Percentiles rank a stretch among this genome's conserved stretches.
phyloP scores from a whole-genome alignment of 2,888 invertebrate genomes.

The Erebia ligea region DNA sequence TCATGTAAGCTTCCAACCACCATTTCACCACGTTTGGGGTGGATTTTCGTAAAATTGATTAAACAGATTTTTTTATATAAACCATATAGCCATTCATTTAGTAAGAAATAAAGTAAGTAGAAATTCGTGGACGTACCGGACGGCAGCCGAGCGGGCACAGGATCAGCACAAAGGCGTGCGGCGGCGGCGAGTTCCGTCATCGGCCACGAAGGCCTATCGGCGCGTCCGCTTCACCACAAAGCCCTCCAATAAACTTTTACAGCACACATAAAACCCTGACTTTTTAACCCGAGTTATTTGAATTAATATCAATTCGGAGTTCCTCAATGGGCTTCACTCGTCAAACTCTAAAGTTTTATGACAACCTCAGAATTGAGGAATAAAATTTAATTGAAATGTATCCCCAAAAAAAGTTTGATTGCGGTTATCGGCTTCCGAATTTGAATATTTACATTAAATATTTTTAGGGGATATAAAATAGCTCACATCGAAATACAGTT shows the following conservation, averaged over 20 bases:
- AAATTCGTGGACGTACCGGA: background rate
- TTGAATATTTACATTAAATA: conserved; percentile 80
- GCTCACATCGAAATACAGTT: conserved; percentile 39
- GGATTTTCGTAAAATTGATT: too few species aligned
- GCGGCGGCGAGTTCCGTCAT: conserved; percentile 62
- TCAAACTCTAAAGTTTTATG: conserved; percentile 83
- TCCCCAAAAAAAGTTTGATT: conserved; percentile 76
- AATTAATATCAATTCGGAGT: conserved; percentile 83
- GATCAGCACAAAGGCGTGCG: conserved; percentile 40
- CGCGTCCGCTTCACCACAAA: conserved; percentile 81
- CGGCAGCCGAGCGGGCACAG: conserved; percentile 20
- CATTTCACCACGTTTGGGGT: too few species aligned
- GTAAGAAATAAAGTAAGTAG: background rate
- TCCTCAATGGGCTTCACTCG: conserved; percentile 83
- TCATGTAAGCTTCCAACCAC: too few species aligned
- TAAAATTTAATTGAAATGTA: conserved; percentile 84
- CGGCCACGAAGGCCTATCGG: conserved; percentile 68
- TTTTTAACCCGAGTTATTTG: conserved; percentile 83
- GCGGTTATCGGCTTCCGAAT: conserved; percentile 82
- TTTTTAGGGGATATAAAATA: conserved; percentile 49
- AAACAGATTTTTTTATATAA: too few species aligned
- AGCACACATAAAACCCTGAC: conserved; percentile 82
- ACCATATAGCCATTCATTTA: too few species aligned
- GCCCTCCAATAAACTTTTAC: conserved; percentile 82
- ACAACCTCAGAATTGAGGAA: conserved; percentile 79